Conservation (phyloP, 2,888 invertebrate species). For the Apamea anceps region DNA sequence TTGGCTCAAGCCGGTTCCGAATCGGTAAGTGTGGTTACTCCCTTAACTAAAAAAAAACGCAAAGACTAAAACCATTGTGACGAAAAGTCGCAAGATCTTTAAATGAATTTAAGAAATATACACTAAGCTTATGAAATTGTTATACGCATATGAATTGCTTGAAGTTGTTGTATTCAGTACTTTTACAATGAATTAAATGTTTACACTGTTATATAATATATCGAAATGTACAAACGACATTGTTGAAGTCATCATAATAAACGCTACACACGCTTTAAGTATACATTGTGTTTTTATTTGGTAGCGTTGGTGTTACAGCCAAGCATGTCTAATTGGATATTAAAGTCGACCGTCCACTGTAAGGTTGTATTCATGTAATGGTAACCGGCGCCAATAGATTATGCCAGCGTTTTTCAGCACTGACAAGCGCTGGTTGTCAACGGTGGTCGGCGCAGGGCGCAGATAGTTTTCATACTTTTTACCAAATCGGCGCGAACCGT, state of each 20-base stretch:
- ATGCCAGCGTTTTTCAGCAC: background rate
- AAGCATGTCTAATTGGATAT: background rate
- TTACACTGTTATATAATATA: conserved; percentile 52
- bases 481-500: background rate
- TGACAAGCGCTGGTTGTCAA: background rate
- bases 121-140: conserved; percentile 47
- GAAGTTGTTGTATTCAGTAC: conserved; percentile 50
- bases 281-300: conserved; percentile 26
- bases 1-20: background rate
- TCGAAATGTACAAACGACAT: conserved; percentile 42
- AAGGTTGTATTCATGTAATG: background rate
- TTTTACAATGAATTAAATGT: conserved; percentile 51
- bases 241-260: conserved; percentile 57
- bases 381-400: background rate
- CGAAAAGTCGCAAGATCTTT: background rate
- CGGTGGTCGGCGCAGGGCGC: background rate
- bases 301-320: background rate
- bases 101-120: conserved; percentile 2
- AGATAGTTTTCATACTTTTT: background rate
- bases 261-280: conserved; percentile 44
- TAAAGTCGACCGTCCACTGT: background rate
- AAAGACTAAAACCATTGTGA: conserved; percentile 8
- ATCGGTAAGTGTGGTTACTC: background rate
- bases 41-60: conserved; percentile 2
- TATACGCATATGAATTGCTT: conserved; percentile 32